A percentile compares a stretch with the other conserved stretches of the same genome.
Conservation (phyloP, 2,113 vertebrate genomes). For the Microcebus ravelobensis region DNA sequence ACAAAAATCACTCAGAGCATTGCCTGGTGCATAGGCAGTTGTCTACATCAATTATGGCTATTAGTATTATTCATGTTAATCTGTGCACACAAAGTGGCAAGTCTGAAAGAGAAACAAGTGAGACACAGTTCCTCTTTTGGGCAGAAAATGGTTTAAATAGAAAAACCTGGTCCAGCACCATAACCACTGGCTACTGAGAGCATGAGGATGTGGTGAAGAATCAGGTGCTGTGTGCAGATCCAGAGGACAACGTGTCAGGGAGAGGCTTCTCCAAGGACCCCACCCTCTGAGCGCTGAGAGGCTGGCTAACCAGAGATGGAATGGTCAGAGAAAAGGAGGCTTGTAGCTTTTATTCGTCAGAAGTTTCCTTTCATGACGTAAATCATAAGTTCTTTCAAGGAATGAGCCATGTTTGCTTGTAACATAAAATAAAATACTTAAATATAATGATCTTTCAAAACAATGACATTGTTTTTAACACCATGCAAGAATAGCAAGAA, state of each 20-base stretch:
- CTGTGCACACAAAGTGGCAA: background rate
- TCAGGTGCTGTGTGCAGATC: background rate
- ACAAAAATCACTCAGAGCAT: background rate
- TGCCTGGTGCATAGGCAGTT: background rate
- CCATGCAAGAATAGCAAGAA: background rate
- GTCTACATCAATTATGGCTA: background rate
- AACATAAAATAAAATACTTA: constrained; percentile 2
- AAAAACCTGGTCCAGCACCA: background rate
- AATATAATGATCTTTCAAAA: background rate
- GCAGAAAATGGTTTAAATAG: background rate
- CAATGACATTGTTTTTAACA: background rate
- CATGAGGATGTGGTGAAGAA: background rate
- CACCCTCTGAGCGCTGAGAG: background rate
- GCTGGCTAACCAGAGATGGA: too few relatives aligned
- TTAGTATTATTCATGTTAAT: background rate
- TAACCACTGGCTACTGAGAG: background rate
- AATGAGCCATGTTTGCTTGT: background rate
- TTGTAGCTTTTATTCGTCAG: background rate
- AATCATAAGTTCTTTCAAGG: background rate
- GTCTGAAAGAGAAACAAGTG: background rate
- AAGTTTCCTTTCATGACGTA: background rate
- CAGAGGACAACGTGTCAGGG: background rate
- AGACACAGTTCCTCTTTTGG: background rate
- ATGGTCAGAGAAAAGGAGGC: background rate
- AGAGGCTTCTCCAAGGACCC: background rate